Base-by-base conservation (phyloP, 1,140 invertebrate species). In the Grapholita molesta region DNA sequence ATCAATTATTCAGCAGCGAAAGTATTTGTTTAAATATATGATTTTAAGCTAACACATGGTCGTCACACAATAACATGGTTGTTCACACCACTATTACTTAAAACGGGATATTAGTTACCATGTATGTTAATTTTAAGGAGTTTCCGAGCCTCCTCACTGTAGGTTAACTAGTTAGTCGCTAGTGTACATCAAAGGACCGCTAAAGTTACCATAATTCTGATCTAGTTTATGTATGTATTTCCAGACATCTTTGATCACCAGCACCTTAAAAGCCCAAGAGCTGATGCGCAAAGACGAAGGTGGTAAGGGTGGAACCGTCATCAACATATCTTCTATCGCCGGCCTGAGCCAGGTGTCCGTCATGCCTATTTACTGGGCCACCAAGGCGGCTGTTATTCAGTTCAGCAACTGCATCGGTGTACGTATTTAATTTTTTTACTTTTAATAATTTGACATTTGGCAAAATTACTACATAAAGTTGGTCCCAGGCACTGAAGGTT, bases 331-430 rank as follows among this genome's bases (percentile, higher is more conserved):
- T 1, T 93, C 93, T n/a, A 80, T 93, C 68, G 78, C 86, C 67
- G 94, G 92, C 15, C 70, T 95, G 11, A 78, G 88, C 2, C 92
- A 93, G 57, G 82, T 80, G 0, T 79, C 81, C 12, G 76, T 90
- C 2, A 77, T 91, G 25, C 94, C 94, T 0, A 82, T 94, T 0
- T 94, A 94, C 73, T 82, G 86, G 21, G 93, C 93, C 24, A 93
- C 93, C 0, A 94, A 94, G 70, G 90, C 92, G 69, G 93, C 92
- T 3, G 92, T 94, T 7, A 79, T 94, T 64, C 93, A 93, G 42
- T 93, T 94, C 65, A 93, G 93, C 18, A 91, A 90, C 70, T 92
- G 93, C 71, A 80, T 93, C 71, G 88, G 90, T 6, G 11, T 1
- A 38, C 35, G 4, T 38, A n/a, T 0, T n/a, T 0, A 3, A 42